Base-by-base conservation (phyloP, 2,113 vertebrate genomes). In the Nesoenas mayeri region DNA sequence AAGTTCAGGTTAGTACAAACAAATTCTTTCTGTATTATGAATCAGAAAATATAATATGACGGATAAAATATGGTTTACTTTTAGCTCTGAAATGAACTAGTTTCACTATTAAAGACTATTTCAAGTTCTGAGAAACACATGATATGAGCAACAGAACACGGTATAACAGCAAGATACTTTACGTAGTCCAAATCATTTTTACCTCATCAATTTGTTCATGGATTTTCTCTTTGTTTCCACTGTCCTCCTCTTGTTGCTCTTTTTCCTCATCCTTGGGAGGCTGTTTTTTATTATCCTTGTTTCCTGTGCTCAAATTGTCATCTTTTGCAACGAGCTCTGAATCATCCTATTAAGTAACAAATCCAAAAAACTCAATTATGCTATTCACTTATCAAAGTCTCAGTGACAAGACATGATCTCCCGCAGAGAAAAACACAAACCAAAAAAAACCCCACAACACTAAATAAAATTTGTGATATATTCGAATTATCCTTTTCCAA, bases 171-270 rank as follows among this genome's bases (percentile, higher is more conserved):
- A 79, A 84, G 10, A 38, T 34, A 58, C 2, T 47, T 13, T 36
- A 8, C 3, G 7, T 19, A 81, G 48, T 58, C 31, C 12, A 77
- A 85, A 79, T 54, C 4, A 42, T 64, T 88, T 84, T 96, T 92
- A 99, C 99, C 99, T 99, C 98, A 96, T 99, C 99, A 64, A 98
- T 97, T 95, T 99, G 99, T 89, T 99, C 99, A 62, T 99, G 97
- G 92, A 99, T 98, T 97, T 99, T 98, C 44, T 99, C 98, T 88
- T 98, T 95, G 73, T 97, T 96, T 85, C 89, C 96, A 20, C 96
- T 97, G 22, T 96, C 88, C 2, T 97, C 91, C 1, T 97, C 97
- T 78, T 95, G 85, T 36, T 97, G 94, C 53, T 97, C 94, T 26
- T 97, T 20, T 82, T 97, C 86, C 54, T 98, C 96, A 14, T 98